phyloP scores from a whole-genome alignment of 2,113 vertebrate genomes.

The Lamprologus sp. region DNA sequence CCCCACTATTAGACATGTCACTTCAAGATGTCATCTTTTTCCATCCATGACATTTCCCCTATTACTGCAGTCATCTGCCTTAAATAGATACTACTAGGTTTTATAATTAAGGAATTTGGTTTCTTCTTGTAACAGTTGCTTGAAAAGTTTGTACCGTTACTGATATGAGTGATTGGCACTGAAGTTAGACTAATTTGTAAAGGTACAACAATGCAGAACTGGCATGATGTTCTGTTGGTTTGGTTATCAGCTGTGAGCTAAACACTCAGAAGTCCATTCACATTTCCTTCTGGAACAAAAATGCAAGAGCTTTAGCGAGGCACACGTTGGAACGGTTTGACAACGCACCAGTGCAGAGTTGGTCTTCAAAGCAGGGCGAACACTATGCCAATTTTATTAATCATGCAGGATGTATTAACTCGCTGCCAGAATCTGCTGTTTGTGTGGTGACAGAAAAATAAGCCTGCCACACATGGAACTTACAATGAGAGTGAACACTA shows the following conservation, averaged over 20 bases:
- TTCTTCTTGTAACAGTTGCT: neutral
- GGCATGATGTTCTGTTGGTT: neutral
- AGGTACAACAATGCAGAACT: neutral
- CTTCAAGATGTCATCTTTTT: neutral
- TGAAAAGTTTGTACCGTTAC: neutral
- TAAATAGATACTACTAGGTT: neutral
- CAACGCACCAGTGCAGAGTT: neutral
- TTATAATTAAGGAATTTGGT: neutral
- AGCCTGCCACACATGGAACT: neutral
- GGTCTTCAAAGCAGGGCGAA: neutral
- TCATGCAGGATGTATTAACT: neutral
- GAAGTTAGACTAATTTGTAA: neutral
- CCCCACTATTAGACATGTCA: neutral
- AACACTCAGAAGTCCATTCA: neutral
- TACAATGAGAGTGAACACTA: neutral
- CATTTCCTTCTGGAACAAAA: neutral
- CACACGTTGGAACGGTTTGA: neutral
- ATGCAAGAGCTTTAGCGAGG: neutral
- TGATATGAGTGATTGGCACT: neutral
- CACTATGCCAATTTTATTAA: neutral
- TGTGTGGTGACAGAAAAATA: neutral
- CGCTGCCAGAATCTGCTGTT: neutral
- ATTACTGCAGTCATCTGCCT: neutral
- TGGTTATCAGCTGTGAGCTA: neutral
- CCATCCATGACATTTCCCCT: neutral